These are phyloP conservation scores for Brachyrhaphis roseni DNA, from an alignment of 2,797 vertebrate genomes.

Conservation along the genomic window DNA sequence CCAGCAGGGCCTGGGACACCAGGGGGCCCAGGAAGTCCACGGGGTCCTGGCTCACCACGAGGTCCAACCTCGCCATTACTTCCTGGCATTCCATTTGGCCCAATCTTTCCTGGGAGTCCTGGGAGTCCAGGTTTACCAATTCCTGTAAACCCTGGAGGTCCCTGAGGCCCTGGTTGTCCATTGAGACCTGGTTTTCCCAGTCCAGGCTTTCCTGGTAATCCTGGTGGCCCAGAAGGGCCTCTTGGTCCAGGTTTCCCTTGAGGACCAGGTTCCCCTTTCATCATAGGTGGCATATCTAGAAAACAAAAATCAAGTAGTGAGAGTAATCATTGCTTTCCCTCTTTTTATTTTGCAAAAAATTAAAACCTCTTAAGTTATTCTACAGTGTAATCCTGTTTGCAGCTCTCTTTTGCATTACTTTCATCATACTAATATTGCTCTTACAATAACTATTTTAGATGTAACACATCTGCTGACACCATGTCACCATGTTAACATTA, in stretches of 20 bases:
- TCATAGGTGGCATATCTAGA: constrained; percentile 91
- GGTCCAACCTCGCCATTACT: constrained; percentile 88
- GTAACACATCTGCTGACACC: background rate
- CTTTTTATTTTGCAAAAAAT: background rate
- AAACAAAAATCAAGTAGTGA: constrained; percentile 16
- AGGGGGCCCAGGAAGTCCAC: constrained; percentile 89
- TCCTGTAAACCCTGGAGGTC: constrained; percentile 91
- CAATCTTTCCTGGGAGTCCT: constrained; percentile 92
- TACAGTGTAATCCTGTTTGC: background rate
- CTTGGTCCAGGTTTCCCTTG: constrained; percentile 94
- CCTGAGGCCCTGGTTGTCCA: constrained; percentile 91
- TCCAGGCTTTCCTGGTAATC: constrained; percentile 93
- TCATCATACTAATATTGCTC: background rate
- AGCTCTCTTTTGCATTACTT: background rate
- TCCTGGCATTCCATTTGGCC: constrained; percentile 90
- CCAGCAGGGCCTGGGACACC: constrained; percentile 94
- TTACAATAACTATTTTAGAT: background rate
- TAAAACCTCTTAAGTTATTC: background rate
- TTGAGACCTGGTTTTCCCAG: constrained; percentile 93
- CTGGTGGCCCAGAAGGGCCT: constrained; percentile 89
- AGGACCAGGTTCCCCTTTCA: constrained; percentile 94
- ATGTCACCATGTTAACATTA: background rate
- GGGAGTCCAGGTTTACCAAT: constrained; percentile 94
- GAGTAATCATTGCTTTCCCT: background rate
- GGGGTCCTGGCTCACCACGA: constrained; percentile 90